These are phyloP conservation scores for Sclerodermus sp. DNA, from an alignment of 2,888 invertebrate genomes.

Conservation along the genomic window DNA sequence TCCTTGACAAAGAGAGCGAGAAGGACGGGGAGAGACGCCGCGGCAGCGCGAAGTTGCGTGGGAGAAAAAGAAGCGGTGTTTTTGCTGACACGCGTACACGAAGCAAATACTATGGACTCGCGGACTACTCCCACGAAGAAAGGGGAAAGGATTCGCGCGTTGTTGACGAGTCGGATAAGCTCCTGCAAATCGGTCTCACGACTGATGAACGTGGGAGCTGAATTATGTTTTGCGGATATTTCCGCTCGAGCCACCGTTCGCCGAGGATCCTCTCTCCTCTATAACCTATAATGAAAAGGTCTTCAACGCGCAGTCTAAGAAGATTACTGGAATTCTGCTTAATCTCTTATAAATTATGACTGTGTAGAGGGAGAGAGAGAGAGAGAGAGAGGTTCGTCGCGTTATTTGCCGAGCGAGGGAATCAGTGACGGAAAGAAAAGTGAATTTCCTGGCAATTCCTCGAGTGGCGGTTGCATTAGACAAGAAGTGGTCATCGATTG, in stretches of 20 bases:
- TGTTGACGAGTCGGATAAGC: background rate
- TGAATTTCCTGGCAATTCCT: no score
- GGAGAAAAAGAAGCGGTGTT: no score
- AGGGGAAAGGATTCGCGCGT: background rate
- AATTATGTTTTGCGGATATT: background rate
- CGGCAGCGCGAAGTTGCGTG: no score
- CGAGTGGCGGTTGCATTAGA: background rate
- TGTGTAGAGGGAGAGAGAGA: background rate
- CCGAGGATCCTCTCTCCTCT: no score
- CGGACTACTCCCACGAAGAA: background rate
- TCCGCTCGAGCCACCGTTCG: no score
- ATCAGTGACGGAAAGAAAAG: background rate
- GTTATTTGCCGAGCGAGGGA: no score
- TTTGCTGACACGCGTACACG: background rate
- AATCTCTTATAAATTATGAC: no score
- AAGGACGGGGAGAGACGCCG: background rate
- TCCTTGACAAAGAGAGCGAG: constrained; percentile 25
- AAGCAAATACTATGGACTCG: background rate
- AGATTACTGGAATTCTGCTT: no score
- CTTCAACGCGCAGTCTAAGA: no score
- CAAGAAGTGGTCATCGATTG: no score
- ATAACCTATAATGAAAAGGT: no score
- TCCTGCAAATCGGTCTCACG: constrained; percentile 11
- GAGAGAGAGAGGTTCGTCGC: constrained; percentile 1
- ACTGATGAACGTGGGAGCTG: background rate